Conservation (phyloP, 2,888 invertebrate species). For the Salticus scenicus region DNA sequence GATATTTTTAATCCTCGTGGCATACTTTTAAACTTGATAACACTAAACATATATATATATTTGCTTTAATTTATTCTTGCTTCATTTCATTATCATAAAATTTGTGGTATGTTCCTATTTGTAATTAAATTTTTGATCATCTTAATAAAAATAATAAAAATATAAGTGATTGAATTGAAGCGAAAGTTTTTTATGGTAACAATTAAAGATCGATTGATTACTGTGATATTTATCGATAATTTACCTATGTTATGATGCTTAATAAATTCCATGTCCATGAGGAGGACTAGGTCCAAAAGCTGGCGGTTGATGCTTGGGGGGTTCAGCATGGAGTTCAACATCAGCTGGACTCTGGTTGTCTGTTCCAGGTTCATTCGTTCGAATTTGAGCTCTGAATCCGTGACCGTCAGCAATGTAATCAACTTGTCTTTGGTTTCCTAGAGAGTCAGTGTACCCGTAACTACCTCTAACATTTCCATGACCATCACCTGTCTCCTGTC, state of each 20-base stretch:
- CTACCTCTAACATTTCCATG: constrained; percentile 63
- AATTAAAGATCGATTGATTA: too few species aligned
- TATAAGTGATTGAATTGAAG: too few species aligned
- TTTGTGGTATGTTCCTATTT: too few species aligned
- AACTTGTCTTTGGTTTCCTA: constrained; percentile 62
- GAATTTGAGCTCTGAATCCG: constrained; percentile 57
- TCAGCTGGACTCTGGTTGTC: constrained; percentile 67
- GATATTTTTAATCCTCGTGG: too few species aligned
- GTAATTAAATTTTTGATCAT: too few species aligned
- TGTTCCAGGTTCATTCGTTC: constrained; percentile 68
- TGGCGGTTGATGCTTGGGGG: constrained; percentile 4
- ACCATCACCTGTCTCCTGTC: constrained; percentile 55
- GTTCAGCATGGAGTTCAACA: constrained; percentile 57
- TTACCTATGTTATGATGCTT: background rate
- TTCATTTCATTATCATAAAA: too few species aligned
- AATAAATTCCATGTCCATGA: constrained; percentile 27
- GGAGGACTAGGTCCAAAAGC: constrained; percentile 33
- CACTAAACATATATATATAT: too few species aligned
- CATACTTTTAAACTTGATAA: too few species aligned
- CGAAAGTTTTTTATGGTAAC: too few species aligned
- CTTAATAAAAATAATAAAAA: too few species aligned
- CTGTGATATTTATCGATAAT: too few species aligned
- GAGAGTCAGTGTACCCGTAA: constrained; percentile 63
- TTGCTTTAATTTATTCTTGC: too few species aligned
- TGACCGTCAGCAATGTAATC: constrained; percentile 67